Evolutionary conservation across 1,140 invertebrate species (phyloP).

Genomic region (Pemphigus obesinymphae): DNA sequence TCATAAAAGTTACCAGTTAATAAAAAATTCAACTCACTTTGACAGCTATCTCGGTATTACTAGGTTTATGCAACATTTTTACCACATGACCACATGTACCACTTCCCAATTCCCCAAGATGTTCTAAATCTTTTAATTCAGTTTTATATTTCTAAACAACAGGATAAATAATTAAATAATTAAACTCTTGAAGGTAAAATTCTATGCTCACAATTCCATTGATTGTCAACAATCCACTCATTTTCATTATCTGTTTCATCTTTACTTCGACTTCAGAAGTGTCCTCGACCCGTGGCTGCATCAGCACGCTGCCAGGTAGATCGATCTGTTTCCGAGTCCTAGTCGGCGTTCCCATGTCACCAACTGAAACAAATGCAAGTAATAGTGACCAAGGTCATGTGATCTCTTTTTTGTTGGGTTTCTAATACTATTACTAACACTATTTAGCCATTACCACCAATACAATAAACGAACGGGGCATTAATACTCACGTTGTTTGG

Average conservation of each 20-base stretch:
- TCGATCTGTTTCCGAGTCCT: constrained; percentile 52
- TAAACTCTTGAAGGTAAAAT: constrained; percentile 14
- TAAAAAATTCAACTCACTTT: constrained; percentile 61
- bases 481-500: constrained; percentile 45
- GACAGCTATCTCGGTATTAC: constrained; percentile 82
- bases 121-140: constrained; percentile 80
- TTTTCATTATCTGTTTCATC: constrained; percentile 72
- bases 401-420: background rate
- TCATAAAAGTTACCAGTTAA: background rate
- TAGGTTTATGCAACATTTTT: constrained; percentile 88
- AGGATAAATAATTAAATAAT: constrained; percentile 43
- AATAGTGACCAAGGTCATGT: background rate
- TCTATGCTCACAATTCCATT: constrained; percentile 57
- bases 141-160: constrained; percentile 64
- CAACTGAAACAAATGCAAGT: constrained; percentile 50
- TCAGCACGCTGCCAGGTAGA: constrained; percentile 52
- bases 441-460: too few relatives aligned
- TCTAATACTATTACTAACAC: background rate
- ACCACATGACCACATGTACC: constrained; percentile 97
- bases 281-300: constrained; percentile 44
- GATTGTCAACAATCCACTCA: constrained; percentile 79
- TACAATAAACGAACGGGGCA: constrained; percentile 8
- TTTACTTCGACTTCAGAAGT: constrained; percentile 62
- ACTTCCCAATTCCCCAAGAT: constrained; percentile 86
- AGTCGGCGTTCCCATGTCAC: constrained; percentile 54